A percentile compares a stretch with the other conserved stretches of the same genome.
Conservation (phyloP, 2,113 vertebrate genomes). For the Procavia capensis region DNA sequence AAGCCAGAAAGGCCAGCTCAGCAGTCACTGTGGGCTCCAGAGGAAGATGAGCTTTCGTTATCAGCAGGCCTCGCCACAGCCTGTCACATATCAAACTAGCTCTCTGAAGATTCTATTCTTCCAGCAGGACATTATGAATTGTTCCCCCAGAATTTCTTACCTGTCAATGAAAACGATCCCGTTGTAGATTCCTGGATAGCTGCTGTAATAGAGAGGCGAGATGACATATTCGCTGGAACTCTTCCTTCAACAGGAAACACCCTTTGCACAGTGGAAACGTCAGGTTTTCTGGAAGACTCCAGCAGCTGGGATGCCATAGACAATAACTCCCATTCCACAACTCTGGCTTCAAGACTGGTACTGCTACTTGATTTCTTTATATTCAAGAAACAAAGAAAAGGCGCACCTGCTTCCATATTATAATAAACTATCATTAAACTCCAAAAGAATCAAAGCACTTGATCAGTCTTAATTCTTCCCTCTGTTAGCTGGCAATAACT, state of each 20-base stretch:
- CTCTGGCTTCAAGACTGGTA: background rate
- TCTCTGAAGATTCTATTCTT: background rate
- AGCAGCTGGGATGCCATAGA: background rate
- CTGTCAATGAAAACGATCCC: constrained; percentile 53
- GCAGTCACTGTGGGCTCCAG: background rate
- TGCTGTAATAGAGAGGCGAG: background rate
- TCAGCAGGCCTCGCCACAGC: background rate
- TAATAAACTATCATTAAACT: background rate
- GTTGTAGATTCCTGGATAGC: background rate
- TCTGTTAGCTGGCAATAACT: background rate
- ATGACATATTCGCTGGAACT: background rate
- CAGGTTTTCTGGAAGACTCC: constrained; percentile 21
- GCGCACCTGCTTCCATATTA: background rate
- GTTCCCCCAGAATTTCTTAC: constrained; percentile 45
- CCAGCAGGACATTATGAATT: background rate
- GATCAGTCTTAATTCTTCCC: background rate
- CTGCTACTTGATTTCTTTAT: background rate
- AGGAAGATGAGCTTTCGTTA: background rate
- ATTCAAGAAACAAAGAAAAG: background rate
- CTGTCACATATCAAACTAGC: background rate
- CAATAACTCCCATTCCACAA: background rate
- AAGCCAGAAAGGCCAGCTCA: background rate
- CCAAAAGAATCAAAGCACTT: background rate
- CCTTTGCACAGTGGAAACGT: background rate
- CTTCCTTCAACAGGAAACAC: background rate